These are phyloP conservation scores for Metellina segmentata DNA, from an alignment of 2,888 invertebrate genomes.

Conservation along the genomic window DNA sequence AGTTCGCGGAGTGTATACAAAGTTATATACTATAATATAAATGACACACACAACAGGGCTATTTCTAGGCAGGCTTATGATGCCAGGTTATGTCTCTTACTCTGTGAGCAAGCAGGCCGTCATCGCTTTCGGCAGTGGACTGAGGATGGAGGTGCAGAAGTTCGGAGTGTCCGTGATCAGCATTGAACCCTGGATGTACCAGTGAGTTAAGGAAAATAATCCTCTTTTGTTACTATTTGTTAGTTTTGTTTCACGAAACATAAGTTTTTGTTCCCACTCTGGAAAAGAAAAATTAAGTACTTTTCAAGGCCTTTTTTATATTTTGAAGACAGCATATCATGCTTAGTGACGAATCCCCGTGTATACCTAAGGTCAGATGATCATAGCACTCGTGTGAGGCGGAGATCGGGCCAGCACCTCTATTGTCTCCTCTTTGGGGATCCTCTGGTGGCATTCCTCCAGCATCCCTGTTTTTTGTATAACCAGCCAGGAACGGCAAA, in stretches of 20 bases:
- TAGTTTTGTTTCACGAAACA: background rate
- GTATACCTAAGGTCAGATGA: background rate
- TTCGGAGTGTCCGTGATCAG: slow-evolving; percentile 61
- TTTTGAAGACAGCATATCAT: background rate
- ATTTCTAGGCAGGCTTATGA: slow-evolving; percentile 40
- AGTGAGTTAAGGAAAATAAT: slow-evolving; percentile 20
- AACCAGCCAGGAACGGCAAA: no score
- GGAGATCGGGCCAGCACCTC: no score
- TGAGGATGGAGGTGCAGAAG: slow-evolving; percentile 58
- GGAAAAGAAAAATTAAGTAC: background rate
- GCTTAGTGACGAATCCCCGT: background rate
- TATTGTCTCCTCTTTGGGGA: no score
- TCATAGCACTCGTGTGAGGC: no score
- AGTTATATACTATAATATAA: no score
- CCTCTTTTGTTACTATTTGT: background rate
- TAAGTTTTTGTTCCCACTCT: background rate
- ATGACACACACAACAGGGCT: no score
- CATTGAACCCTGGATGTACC: slow-evolving; percentile 70
- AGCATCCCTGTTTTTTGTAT: no score
- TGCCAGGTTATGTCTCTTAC: slow-evolving; percentile 66
- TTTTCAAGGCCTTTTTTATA: background rate
- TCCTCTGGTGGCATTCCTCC: no score
- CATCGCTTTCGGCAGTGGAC: slow-evolving; percentile 57
- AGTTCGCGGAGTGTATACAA: no score
- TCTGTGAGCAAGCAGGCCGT: slow-evolving; percentile 66